Base-by-base conservation (phyloP, 2,797 vertebrate species). In the Malacoraja senta region DNA sequence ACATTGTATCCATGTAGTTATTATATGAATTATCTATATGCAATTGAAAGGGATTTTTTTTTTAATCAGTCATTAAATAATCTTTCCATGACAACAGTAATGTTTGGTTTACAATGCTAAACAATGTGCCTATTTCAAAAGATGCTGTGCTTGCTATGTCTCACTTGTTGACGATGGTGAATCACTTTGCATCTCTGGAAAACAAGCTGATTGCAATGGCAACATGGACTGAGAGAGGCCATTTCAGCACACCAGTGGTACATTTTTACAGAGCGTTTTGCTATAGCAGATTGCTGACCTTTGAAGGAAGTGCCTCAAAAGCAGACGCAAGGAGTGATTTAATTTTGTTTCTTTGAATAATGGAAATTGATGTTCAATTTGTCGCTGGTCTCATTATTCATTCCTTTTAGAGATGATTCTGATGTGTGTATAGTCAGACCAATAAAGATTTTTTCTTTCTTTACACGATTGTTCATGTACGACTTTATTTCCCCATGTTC, bases 51-150 rank as follows among this genome's bases (percentile, higher is more conserved):
- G n/a, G 61, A n/a, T 19, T 32, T 68, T 65, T 65, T 21, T 68
- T 65, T 68, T 32, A 72, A 32, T 68, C 63, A 19, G 3, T 61
- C 17, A 63, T 3, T 63, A n/a, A 61, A 19, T 19, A n/a, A 17
- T 65, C 2, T 35, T 15, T 35, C 3, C 13, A 35, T 68, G 32
- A 68, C 6, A 12, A 24, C 61, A 13, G 8, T 86, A 8, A 65
- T 32, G 0, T 32, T 32, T 8, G 6, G 58, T 63, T 86, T 88
- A n/a, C 8, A 32, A 88, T 65, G n/a, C 84, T 29, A 10, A 68
- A 88, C 35, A 86, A 32, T n/a, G 21, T 83, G 84, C n/a, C 15
- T 68, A 24, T 68, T 88, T 88, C n/a, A 88, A 32, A 88, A 88
- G 84, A 88, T 88, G 29, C 12, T 32, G n/a, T 65, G 61, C 1